Evolutionary conservation across 2,113 vertebrate species (phyloP).

Genomic region (Agapornis roseicollis): DNA sequence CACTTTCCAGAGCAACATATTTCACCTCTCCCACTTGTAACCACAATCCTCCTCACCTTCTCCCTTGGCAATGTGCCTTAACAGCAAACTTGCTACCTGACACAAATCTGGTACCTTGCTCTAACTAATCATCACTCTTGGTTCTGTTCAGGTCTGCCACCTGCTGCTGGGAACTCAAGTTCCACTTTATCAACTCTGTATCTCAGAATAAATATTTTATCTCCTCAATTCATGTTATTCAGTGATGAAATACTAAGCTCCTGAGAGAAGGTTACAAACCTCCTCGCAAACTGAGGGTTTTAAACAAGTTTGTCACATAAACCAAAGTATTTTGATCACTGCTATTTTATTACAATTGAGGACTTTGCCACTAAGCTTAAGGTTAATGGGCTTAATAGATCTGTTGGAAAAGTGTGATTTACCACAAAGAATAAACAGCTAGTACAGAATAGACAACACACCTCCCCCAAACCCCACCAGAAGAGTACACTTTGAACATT

Average conservation of each 20-base stretch:
- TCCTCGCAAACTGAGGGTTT: neutral
- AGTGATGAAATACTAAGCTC: neutral
- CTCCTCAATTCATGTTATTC: neutral
- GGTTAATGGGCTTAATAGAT: neutral
- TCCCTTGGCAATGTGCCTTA: neutral
- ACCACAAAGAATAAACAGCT: neutral
- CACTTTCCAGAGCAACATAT: neutral
- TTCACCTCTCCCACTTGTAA: neutral
- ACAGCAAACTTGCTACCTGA: neutral
- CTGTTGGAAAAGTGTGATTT: neutral
- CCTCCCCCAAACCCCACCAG: neutral
- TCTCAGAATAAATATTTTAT: neutral
- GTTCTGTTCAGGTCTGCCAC: neutral
- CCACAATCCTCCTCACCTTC: neutral
- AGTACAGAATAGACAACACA: neutral
- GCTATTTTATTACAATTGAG: neutral
- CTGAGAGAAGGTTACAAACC: neutral
- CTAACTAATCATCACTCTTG: neutral
- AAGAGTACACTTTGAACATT: neutral
- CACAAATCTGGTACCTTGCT: neutral
- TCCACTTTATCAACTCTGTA: neutral
- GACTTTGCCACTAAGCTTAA: neutral
- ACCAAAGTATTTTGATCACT: neutral
- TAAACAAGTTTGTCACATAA: neutral
- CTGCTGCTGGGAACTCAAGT: neutral